phyloP scores from a whole-genome alignment of 2,888 invertebrate species.

The Coecobrya sp. region DNA sequence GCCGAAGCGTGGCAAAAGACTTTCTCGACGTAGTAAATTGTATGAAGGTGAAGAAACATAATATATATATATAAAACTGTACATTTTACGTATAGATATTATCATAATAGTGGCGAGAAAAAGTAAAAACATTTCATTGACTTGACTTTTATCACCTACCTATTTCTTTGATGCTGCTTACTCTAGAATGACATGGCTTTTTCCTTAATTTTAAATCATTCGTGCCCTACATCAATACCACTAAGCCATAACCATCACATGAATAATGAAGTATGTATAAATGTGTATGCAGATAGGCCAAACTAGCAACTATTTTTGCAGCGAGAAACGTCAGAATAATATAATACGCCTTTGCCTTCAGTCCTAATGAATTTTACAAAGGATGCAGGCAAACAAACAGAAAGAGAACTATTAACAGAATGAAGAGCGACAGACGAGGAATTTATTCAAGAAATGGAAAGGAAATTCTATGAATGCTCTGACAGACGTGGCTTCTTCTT shows the following conservation, averaged over 20 bases:
- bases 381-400: not conserved
- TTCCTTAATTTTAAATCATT: not conserved
- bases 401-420: conserved; percentile 2
- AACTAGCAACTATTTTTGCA: not conserved
- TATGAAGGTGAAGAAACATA: not conserved
- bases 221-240: not conserved
- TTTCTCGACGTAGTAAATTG: not conserved
- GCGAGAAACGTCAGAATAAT: not conserved
- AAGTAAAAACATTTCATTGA: not conserved
- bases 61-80: not conserved
- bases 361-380: conserved; percentile 42
- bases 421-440: conserved; percentile 4
- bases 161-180: not conserved
- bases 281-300: not conserved
- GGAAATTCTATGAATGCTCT: not conserved
- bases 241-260: not conserved
- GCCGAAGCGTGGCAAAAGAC: not conserved
- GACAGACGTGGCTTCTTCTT: not conserved
- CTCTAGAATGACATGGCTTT: not conserved
- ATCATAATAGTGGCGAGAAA: not conserved
- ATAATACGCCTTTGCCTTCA: not conserved
- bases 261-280: not conserved
- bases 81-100: not conserved
- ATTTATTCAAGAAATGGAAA: conserved; percentile 10
- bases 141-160: conserved; percentile 19